Conservation (phyloP, 2,113 vertebrate species). For the Hylia prasina region DNA sequence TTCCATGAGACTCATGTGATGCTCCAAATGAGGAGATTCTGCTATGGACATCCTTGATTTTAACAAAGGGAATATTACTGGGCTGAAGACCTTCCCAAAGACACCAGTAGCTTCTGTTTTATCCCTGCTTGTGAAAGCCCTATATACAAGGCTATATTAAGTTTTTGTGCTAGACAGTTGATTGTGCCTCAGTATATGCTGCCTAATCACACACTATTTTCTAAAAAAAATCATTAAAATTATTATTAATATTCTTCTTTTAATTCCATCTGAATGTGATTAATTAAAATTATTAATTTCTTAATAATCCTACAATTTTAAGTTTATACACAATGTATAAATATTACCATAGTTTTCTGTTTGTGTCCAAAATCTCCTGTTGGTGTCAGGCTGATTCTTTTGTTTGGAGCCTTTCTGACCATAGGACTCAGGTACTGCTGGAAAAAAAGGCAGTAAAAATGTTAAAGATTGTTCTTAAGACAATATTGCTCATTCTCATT, state of each 20-base stretch:
- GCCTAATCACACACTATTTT: background rate
- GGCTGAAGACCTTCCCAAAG: background rate
- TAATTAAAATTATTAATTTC: background rate
- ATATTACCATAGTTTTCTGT: background rate
- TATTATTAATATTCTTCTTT: background rate
- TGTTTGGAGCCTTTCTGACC: background rate
- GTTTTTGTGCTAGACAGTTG: background rate
- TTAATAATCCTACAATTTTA: background rate
- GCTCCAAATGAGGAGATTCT: background rate
- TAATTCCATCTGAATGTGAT: background rate
- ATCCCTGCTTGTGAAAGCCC: background rate
- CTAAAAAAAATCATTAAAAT: background rate
- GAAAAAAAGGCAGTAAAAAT: background rate
- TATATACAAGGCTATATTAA: background rate
- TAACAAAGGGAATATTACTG: background rate
- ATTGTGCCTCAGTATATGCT: background rate
- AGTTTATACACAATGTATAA: background rate
- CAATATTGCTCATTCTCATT: background rate
- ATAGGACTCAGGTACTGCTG: background rate
- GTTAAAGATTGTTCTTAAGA: fast-evolving
- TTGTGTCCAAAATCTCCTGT: background rate
- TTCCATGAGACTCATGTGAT: background rate
- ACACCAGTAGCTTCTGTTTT: background rate
- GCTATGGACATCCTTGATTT: background rate
- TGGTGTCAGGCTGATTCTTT: background rate